A percentile compares a stretch with the other conserved stretches of the same genome.
These are phyloP conservation scores for Tamias sibiricus DNA, from an alignment of 2,113 vertebrate genomes.

Conservation along the genomic window DNA sequence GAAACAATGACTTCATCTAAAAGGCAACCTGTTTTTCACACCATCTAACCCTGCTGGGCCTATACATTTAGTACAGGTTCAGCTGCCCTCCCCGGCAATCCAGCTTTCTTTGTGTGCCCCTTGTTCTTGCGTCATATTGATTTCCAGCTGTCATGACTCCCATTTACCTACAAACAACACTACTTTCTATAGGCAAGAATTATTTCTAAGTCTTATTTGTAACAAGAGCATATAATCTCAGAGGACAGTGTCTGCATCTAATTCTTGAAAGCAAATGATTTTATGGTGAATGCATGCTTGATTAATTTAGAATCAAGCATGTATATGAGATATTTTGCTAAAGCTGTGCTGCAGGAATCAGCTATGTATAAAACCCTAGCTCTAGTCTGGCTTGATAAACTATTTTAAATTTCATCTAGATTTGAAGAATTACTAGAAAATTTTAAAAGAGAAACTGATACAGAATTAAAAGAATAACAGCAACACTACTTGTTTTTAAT, in stretches of 20 bases:
- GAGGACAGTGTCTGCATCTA: background rate
- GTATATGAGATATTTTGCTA: background rate
- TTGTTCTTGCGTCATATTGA: background rate
- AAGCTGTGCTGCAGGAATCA: conserved; percentile 1
- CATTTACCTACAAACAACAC: background rate
- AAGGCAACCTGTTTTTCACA: background rate
- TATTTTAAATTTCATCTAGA: conserved; percentile 3
- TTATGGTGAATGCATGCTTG: background rate
- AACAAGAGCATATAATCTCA: background rate
- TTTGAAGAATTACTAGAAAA: conserved; percentile 22
- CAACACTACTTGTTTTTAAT: background rate
- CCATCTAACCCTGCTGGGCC: background rate
- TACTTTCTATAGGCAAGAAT: background rate
- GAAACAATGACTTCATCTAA: conserved; percentile 49
- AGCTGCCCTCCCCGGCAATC: no score
- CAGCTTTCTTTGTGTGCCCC: background rate
- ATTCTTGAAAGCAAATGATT: background rate
- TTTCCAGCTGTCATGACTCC: background rate
- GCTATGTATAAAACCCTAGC: background rate
- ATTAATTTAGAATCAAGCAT: background rate
- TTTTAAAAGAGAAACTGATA: background rate
- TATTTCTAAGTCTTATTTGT: conserved; percentile 11
- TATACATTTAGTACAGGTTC: background rate
- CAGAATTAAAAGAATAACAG: background rate
- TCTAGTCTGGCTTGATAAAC: background rate